Conservation (phyloP, 2,888 invertebrate genomes). For the Piscicola geometra region DNA sequence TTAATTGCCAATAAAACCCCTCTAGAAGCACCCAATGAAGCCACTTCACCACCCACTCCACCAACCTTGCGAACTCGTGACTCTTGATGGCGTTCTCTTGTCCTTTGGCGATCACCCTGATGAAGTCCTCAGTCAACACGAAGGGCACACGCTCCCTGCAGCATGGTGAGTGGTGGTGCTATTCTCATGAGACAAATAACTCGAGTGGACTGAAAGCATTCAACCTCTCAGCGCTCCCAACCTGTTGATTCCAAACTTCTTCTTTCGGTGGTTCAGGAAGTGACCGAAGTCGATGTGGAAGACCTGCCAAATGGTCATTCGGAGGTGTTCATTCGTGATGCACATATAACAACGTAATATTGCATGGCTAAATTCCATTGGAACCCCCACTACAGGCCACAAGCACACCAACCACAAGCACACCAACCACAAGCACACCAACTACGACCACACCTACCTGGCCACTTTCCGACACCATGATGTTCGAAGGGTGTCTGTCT, state of each 20-base stretch:
- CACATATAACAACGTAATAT: neutral
- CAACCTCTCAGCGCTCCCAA: too few relatives aligned
- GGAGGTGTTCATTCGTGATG: too few relatives aligned
- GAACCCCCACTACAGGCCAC: too few relatives aligned
- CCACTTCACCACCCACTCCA: neutral
- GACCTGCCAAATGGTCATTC: constrained; percentile 52
- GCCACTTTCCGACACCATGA: constrained; percentile 63
- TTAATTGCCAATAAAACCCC: neutral
- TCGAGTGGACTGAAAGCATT: too few relatives aligned
- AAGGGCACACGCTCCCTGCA: constrained; percentile 63
- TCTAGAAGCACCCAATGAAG: too few relatives aligned
- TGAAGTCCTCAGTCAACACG: constrained; percentile 63
- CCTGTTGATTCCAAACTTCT: constrained; percentile 62
- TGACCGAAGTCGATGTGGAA: constrained; percentile 66
- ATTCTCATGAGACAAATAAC: too few relatives aligned
- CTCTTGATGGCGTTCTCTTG: constrained; percentile 59
- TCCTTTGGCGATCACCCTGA: constrained; percentile 62
- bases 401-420: neutral
- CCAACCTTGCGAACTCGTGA: constrained; percentile 57
- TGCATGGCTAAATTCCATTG: neutral
- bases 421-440: neutral
- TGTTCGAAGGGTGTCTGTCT: constrained; percentile 64
- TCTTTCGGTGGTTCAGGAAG: constrained; percentile 64
- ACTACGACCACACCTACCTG: constrained; percentile 50
- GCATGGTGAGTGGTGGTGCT: too few relatives aligned